Evolutionary conservation across 2,113 vertebrate species (phyloP).

Genomic region (Cephalopholis sonnerati): DNA sequence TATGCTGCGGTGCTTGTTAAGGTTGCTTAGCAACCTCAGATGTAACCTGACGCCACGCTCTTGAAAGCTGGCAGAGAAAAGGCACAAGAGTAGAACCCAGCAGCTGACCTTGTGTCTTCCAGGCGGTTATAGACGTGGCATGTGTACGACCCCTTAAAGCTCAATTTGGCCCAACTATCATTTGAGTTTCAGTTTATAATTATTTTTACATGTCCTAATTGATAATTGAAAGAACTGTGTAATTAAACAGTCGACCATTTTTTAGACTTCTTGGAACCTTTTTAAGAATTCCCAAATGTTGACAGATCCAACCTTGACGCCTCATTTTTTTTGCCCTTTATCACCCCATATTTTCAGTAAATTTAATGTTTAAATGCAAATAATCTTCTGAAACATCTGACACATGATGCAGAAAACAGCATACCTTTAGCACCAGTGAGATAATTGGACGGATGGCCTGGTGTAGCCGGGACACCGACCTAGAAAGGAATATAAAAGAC

Average conservation of each 20-base stretch:
- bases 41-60: no score
- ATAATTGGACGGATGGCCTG: conserved; percentile 18
- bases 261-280: not conserved
- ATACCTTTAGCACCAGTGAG: conserved; percentile 62
- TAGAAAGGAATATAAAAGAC: conserved; percentile 67
- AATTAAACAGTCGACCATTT: not conserved
- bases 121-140: no score
- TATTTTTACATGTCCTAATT: no score
- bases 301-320: not conserved
- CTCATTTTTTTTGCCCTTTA: not conserved
- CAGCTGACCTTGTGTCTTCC: no score
- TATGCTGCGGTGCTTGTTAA: no score
- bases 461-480: conserved; percentile 48
- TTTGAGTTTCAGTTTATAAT: no score
- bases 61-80: no score
- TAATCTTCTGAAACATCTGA: not conserved
- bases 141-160: no score
- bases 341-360: not conserved
- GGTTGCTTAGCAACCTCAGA: no score
- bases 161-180: no score
- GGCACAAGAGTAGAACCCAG: no score
- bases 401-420: not conserved
- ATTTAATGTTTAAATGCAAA: not conserved
- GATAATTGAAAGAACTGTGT: not conserved
- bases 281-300: not conserved